These are phyloP conservation scores for Zelleria hepariella DNA, from an alignment of 2,888 invertebrate species.

Conservation along the genomic window DNA sequence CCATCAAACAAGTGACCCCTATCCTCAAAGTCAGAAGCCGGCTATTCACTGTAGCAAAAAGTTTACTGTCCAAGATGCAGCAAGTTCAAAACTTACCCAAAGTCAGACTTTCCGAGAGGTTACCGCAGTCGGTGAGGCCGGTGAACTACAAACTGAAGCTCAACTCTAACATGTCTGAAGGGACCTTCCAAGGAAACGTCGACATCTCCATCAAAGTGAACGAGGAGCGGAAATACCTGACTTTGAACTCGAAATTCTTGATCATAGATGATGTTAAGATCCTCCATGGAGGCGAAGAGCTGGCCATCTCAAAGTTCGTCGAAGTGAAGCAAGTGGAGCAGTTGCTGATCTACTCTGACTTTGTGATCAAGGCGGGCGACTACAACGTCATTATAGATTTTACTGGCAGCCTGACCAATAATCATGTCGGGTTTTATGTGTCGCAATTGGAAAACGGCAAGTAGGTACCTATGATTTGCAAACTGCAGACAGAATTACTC, in stretches of 20 bases:
- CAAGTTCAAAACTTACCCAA: neutral
- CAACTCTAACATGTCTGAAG: slow-evolving; percentile 37
- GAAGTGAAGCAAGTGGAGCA: slow-evolving; percentile 46
- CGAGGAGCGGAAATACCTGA: slow-evolving; percentile 48
- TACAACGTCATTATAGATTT: slow-evolving; percentile 74
- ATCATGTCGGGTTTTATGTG: slow-evolving; percentile 81
- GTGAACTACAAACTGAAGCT: slow-evolving; percentile 46
- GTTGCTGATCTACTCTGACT: slow-evolving; percentile 39
- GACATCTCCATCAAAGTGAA: slow-evolving; percentile 46
- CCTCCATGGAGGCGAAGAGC: slow-evolving; percentile 26
- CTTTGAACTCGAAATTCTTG: slow-evolving; percentile 73
- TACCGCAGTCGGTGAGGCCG: slow-evolving; percentile 41
- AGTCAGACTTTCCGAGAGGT: slow-evolving; percentile 35
- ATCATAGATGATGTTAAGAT: slow-evolving; percentile 57
- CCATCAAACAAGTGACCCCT: neutral
- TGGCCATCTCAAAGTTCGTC: slow-evolving; percentile 33
- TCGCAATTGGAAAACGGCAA: slow-evolving; percentile 69
- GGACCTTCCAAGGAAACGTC: slow-evolving; percentile 44
- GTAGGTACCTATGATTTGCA: slow-evolving; percentile 27
- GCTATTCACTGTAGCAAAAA: neutral
- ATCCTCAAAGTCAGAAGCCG: neutral
- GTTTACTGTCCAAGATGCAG: neutral
- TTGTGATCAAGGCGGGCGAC: slow-evolving; percentile 33
- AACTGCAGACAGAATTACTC: neutral
- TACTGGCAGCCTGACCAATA: slow-evolving; percentile 74